Conservation (phyloP, 2,888 invertebrate species). For the Zonitis immaculata region DNA sequence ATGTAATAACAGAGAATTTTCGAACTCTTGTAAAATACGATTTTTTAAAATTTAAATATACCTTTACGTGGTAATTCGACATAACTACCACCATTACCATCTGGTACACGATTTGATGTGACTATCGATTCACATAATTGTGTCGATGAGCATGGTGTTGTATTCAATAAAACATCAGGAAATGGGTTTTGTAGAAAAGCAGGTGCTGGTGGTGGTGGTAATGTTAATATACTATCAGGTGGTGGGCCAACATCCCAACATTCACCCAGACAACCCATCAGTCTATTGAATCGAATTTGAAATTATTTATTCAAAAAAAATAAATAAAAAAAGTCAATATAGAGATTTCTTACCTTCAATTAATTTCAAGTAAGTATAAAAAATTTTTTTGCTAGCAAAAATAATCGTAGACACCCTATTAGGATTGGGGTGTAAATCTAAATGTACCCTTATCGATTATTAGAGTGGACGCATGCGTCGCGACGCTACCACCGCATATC, state of each 20-base stretch:
- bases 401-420: constrained; percentile 29
- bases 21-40: too few species aligned
- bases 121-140: constrained; percentile 59
- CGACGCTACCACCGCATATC: constrained; percentile 34
- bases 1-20: too few species aligned
- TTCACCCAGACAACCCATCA: constrained; percentile 58
- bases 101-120: constrained; percentile 34
- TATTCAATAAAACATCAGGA: constrained; percentile 48
- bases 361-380: not conserved
- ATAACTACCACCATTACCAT: constrained; percentile 54
- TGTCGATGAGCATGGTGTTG: constrained; percentile 62
- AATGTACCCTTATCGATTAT: constrained; percentile 38
- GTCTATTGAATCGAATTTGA: not conserved
- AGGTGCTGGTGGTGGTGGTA: constrained; percentile 83
- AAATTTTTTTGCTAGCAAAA: not conserved
- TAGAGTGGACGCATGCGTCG: constrained; percentile 37
- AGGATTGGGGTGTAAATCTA: constrained; percentile 35
- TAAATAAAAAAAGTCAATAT: too few species aligned
- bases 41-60: constrained; percentile 33
- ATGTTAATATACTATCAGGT: constrained; percentile 74
- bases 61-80: constrained; percentile 76
- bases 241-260: constrained; percentile 67
- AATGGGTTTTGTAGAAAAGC: constrained; percentile 60
- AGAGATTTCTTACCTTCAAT: not conserved
- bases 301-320: not conserved